Evolutionary conservation across 2,797 vertebrate genomes (phyloP), one percentile per base, ranked within the genome.

Genomic region (Poeciliopsis turneri): DNA sequence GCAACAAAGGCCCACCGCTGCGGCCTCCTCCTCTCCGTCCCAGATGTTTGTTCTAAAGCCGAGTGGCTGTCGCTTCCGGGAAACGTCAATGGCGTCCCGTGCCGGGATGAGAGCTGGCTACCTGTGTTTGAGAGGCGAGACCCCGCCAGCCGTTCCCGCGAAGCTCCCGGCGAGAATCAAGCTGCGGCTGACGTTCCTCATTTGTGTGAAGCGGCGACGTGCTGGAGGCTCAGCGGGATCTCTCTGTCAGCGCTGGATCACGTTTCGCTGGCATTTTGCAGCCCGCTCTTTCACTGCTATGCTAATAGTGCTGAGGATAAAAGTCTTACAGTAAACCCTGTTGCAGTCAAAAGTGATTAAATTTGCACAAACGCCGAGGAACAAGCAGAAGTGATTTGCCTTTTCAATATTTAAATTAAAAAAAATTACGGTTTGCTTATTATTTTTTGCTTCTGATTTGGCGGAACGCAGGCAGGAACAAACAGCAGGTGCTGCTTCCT

Each of bases 201-300:
- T 84, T 88, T 83, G 85, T 91, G 90, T 87, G 88, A 90, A 89
- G 92, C 82, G 87, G 86, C 71, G 15, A 82, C 90, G 78, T 13
- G 80, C 84, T 79, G 80, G 41, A 78, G 73, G 75, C 90, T 86
- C 90, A 74, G 86, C 74, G 5, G 88, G 89, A 86, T 82, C 80
- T 85, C 78, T 73, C 81, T 68, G 79, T 88, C 72, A 30, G 84
- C 79, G 36, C 74, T 20, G 75, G 86, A 80, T 89, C 87, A 87
- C 41, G 12, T 85, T 78, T 86, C 83, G 59, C 57, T 64, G 77
- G 72, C 13, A 69, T 86, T 74, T 74, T 45, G 39, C 81, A 39
- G 55, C 51, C 83, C 77, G 78, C 30, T 73, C 76, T 71, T 80
- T 74, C 36, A 0, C 83, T 82, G 41, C 72, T 0, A 47, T 68